Evolutionary conservation across 2,797 vertebrate species (phyloP).

Genomic region (Sardinella longiceps): DNA sequence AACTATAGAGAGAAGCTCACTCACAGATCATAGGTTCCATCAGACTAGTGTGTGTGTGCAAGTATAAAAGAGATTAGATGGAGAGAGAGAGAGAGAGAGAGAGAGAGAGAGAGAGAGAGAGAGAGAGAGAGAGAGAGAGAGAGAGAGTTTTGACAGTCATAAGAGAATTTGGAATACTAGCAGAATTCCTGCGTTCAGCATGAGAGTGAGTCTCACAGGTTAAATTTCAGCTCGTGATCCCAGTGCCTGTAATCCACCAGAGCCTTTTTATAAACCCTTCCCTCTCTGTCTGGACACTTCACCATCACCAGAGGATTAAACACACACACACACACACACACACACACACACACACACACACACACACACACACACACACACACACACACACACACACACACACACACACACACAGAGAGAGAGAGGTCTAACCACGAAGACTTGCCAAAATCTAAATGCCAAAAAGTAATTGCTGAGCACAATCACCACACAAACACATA

Average conservation of each 20-base stretch:
- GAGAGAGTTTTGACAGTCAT: too few species aligned
- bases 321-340: too few species aligned
- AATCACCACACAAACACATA: not conserved
- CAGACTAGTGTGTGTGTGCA: not conserved
- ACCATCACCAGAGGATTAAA: not conserved
- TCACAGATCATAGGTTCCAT: too few species aligned
- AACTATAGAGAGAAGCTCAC: too few species aligned
- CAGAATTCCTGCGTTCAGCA: not conserved
- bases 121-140: not conserved
- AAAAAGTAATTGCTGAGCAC: not conserved
- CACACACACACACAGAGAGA: too few species aligned
- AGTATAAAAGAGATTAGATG: too few species aligned
- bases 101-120: not conserved
- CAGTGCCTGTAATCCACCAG: not conserved
- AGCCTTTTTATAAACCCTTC: not conserved
- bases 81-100: not conserved
- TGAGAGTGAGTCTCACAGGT: not conserved
- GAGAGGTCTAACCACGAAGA: not conserved
- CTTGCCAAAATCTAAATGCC: not conserved
- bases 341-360: too few species aligned
- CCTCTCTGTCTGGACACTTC: not conserved
- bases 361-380: constrained; percentile 1
- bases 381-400: too few species aligned
- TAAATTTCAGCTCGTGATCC: not conserved
- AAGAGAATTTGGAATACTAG: not conserved